Evolutionary conservation across 2,797 vertebrate genomes (phyloP), one percentile per base, ranked within the genome.

Genomic region (Ambastaia sidthimunki): DNA sequence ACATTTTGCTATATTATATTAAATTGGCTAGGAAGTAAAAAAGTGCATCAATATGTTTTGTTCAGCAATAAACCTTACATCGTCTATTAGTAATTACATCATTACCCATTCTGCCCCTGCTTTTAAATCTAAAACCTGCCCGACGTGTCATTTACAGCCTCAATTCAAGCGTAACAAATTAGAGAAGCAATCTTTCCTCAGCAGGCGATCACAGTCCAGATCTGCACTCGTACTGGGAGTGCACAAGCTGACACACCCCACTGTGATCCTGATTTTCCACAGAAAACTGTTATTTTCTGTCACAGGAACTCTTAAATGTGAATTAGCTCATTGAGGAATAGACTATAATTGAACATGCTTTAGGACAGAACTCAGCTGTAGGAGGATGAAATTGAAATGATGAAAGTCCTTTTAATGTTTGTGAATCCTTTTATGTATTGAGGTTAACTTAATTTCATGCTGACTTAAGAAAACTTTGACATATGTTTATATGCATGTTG

Each of bases 281-380:
- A 67, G 76, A 82, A 87, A 81, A 34, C 59, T 69, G 82, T 73
- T 77, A 80, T 78, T 71, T 85, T 78, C 63, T 71, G 59, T 71
- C 50, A 77, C 50, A 57, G 77, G 59, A 77, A 55, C 54, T 60
- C 11, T 16, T 31, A 12, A 31, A 47, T 69, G 67, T 70, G 55
- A 82, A 54, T 48, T 62, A 57, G 16, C 57, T 34, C 41, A 18
- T 57, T 18, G 7, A 48, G 69, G 54, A 41, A 59, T n/a, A 34
- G 54, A 50, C 48, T 19, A 55, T 19, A 3, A 7, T 34, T 12
- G n/a, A 52, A 37, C 4, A 11, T 18, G 28, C 6, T 41, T 41
- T 41, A 11, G 37, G 37, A 11, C 25, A 37, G 25, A 18, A 41
- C 52, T 76, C 34, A 47, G 52, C 52, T 76, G 41, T 67, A 21